Conservation (phyloP, 2,113 vertebrate genomes). For the Clinocottus analis region DNA sequence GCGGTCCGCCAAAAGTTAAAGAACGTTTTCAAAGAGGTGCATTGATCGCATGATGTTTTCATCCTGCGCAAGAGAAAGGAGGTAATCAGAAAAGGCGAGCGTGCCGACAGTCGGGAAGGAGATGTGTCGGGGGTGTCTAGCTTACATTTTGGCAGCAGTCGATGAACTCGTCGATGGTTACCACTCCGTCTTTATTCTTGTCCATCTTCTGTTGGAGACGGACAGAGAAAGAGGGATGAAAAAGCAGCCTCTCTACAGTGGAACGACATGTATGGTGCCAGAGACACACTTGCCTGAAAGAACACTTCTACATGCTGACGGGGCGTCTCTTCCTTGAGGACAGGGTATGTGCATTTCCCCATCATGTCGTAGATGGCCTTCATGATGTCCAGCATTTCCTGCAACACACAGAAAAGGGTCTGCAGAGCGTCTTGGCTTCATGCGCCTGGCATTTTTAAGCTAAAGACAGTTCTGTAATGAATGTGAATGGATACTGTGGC, state of each 20-base stretch:
- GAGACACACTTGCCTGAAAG: slow-evolving; percentile 89
- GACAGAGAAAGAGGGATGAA: not conserved
- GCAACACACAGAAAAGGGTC: not conserved
- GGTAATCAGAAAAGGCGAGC: slow-evolving; percentile 6
- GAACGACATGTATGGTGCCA: accelerated
- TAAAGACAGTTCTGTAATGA: too few relatives aligned
- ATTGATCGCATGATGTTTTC: slow-evolving; percentile 99
- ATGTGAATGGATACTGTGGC: not conserved
- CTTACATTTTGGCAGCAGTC: slow-evolving; percentile 99
- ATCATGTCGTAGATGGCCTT: slow-evolving; percentile 99
- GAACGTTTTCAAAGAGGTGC: slow-evolving; percentile 99
- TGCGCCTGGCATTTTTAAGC: not conserved
- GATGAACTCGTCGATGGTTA: slow-evolving; percentile 99
- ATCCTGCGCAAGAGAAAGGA: slow-evolving; percentile 85
- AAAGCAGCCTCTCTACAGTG: not conserved
- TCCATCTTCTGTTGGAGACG: slow-evolving; percentile 94
- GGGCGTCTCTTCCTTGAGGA: slow-evolving; percentile 95
- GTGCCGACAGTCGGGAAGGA: not conserved
- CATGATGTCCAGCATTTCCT: slow-evolving; percentile 99
- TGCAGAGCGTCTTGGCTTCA: not conserved
- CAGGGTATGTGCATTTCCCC: slow-evolving; percentile 97
- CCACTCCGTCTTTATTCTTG: slow-evolving; percentile 98
- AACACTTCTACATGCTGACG: slow-evolving; percentile 96
- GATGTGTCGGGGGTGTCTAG: not conserved
- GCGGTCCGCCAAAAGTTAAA: slow-evolving; percentile 83